Conservation (phyloP, 2,888 invertebrate genomes). For the Aelia acuminata region DNA sequence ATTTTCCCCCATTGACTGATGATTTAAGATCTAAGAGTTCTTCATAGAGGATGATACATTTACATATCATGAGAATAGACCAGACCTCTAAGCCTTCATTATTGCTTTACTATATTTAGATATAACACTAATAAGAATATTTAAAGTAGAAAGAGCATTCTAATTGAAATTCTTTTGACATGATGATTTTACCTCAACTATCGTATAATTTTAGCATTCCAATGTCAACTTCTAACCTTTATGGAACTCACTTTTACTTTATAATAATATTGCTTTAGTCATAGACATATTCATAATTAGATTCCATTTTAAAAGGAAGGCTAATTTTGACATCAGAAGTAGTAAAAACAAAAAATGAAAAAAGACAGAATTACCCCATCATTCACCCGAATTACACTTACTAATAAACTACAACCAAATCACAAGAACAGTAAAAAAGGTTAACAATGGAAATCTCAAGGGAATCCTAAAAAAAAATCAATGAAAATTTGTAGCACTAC, state of each 20-base stretch:
- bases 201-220: no score
- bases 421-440: not conserved
- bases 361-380: not conserved
- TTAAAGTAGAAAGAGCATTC: not conserved
- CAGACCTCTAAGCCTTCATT: not conserved
- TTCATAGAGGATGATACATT: not conserved
- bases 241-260: no score
- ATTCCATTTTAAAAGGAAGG: not conserved
- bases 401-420: not conserved
- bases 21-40: not conserved
- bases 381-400: not conserved
- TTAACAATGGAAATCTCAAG: not conserved
- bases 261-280: no score
- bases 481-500: not conserved
- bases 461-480: not conserved
- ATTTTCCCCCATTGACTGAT: no score
- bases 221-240: no score
- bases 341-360: not conserved
- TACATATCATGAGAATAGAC: not conserved
- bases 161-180: not conserved
- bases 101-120: not conserved
- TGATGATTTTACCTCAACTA: no score
- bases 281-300: no score
- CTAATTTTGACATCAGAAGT: not conserved
- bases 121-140: no score